phyloP scores from a whole-genome alignment of 2,797 vertebrate genomes.

The Gadopsis bispinosus region DNA sequence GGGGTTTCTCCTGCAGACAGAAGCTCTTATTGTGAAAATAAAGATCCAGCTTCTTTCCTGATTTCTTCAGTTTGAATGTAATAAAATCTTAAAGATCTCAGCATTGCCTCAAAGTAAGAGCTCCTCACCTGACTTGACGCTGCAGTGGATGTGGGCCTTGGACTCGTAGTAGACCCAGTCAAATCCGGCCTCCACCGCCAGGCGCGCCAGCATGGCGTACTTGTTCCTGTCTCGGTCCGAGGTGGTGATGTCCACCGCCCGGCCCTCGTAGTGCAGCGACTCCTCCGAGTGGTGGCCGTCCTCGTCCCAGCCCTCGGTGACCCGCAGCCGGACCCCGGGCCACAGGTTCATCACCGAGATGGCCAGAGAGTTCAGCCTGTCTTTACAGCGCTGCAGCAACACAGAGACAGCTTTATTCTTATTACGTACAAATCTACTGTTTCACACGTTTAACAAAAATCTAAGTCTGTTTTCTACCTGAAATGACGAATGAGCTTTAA shows the following conservation, averaged over 20 bases:
- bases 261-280: constrained; percentile 95
- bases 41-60: not conserved
- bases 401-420: not conserved
- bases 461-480: too few species aligned
- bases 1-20: too few species aligned
- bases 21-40: too few species aligned
- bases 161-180: constrained; percentile 99
- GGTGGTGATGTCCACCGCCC: constrained; percentile 96
- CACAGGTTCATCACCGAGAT: constrained; percentile 98
- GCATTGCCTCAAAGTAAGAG: too few species aligned
- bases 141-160: constrained; percentile 97
- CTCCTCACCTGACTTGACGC: constrained; percentile 94
- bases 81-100: not conserved
- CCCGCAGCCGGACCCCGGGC: constrained; percentile 93
- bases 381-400: constrained; percentile 92
- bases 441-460: not conserved
- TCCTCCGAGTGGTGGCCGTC: constrained; percentile 97
- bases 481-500: too few species aligned
- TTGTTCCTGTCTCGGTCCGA: constrained; percentile 95
- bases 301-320: constrained; percentile 98
- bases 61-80: not conserved
- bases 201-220: constrained; percentile 94
- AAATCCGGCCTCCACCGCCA: constrained; percentile 96
- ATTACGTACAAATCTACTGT: not conserved
- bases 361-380: constrained; percentile 95